A percentile compares a stretch with the other conserved stretches of the same genome.
Conservation (phyloP, 2,113 vertebrate species). For the Dipodomys stephensi region DNA sequence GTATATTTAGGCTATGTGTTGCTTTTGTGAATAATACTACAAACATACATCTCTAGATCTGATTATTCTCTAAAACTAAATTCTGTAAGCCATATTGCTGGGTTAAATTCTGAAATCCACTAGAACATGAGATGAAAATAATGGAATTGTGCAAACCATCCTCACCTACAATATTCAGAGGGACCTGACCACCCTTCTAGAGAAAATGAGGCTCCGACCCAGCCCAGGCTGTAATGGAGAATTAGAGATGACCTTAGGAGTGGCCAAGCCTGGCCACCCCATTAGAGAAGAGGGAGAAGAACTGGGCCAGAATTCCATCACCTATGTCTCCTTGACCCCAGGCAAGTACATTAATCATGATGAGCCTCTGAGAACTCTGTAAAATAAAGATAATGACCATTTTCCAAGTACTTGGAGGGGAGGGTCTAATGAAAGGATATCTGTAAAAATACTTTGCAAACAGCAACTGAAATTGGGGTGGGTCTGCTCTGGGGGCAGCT, state of each 20-base stretch:
- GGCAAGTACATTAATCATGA: slow-evolving; percentile 50
- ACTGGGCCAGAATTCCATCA: not conserved
- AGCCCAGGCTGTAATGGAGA: not conserved
- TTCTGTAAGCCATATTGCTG: not conserved
- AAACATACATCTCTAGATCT: not conserved
- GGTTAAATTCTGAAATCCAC: not conserved
- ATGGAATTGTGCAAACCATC: not conserved
- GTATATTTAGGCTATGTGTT: not conserved
- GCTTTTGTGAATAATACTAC: not conserved
- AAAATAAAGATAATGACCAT: slow-evolving; percentile 44
- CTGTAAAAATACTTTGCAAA: slow-evolving; percentile 65
- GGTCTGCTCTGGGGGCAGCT: slow-evolving; percentile 42
- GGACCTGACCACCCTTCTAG: not conserved
- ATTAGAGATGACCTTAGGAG: slow-evolving; percentile 13
- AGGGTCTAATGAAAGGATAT: slow-evolving; percentile 55
- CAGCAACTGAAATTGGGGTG: slow-evolving; percentile 69
- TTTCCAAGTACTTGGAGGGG: slow-evolving; percentile 32
- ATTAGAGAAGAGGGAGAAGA: not conserved
- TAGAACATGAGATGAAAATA: not conserved
- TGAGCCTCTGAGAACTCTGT: slow-evolving; percentile 33
- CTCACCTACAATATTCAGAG: not conserved
- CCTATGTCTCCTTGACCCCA: slow-evolving; percentile 28
- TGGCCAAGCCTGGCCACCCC: not conserved
- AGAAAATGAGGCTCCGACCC: not conserved
- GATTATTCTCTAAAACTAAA: not conserved